phyloP scores from a whole-genome alignment of 2,888 invertebrate genomes.

The Coleophora deauratella region DNA sequence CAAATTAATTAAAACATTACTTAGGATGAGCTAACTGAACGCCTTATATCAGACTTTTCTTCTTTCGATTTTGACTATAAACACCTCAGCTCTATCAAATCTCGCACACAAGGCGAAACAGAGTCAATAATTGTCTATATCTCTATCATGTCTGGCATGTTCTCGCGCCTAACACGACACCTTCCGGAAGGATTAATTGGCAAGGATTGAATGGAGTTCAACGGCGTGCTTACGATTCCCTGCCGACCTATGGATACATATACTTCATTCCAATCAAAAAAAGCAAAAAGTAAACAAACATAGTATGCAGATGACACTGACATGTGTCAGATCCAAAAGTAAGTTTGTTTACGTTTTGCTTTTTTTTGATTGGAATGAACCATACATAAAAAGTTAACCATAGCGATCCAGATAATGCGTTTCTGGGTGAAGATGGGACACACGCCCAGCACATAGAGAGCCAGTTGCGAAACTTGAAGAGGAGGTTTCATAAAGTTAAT shows the following conservation, averaged over 20 bases:
- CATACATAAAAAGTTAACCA: too few species aligned
- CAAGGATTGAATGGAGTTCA: not conserved
- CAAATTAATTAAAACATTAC: too few species aligned
- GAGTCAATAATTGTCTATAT: not conserved
- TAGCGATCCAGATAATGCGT: too few species aligned
- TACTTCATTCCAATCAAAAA: too few species aligned
- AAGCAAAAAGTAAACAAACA: too few species aligned
- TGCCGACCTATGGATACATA: slow-evolving; percentile 6
- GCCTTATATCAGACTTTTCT: not conserved
- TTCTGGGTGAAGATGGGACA: slow-evolving; percentile 15
- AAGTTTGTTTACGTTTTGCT: too few species aligned
- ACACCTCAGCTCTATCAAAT: not conserved
- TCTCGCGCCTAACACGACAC: slow-evolving; percentile 3
- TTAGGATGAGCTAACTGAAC: too few species aligned
- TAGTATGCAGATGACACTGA: too few species aligned
- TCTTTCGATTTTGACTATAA: not conserved
- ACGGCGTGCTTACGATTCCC: slow-evolving; percentile 7
- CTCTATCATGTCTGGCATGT: not conserved
- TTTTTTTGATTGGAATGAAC: too few species aligned
- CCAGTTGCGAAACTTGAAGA: not conserved
- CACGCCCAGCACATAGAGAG: slow-evolving; percentile 8
- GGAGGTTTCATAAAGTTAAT: not conserved
- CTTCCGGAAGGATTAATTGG: not conserved
- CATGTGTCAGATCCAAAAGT: too few species aligned
- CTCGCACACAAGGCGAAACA: not conserved